These are phyloP conservation scores for Drosophila nebulosa DNA, from an alignment of 1,140 invertebrate genomes.

Conservation along the genomic window DNA sequence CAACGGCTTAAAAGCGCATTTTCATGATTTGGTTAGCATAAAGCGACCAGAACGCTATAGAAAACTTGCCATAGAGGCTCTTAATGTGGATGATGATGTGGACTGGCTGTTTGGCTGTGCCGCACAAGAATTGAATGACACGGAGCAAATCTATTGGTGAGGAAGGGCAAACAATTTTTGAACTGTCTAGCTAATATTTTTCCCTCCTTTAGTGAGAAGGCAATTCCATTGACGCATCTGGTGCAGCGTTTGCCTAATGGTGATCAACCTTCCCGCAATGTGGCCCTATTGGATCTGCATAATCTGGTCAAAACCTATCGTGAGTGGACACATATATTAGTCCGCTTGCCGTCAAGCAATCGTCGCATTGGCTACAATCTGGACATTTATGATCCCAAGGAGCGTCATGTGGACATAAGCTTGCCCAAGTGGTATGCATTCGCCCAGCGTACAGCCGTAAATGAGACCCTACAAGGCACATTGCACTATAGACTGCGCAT, in stretches of 20 bases:
- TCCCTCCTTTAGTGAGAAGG: slow-evolving; percentile 82
- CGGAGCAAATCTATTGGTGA: slow-evolving; percentile 85
- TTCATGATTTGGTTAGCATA: slow-evolving; percentile 46
- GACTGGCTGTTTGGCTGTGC: slow-evolving; percentile 89
- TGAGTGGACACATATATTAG: slow-evolving; percentile 86
- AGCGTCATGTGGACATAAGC: slow-evolving; percentile 82
- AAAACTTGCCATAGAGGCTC: slow-evolving; percentile 50
- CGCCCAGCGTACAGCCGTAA: slow-evolving; percentile 69
- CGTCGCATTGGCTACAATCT: slow-evolving; percentile 85
- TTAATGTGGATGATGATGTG: slow-evolving; percentile 83
- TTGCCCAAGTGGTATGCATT: slow-evolving; percentile 82
- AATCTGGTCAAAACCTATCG: slow-evolving; percentile 83
- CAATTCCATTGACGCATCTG: slow-evolving; percentile 85
- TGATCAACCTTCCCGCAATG: slow-evolving; percentile 81
- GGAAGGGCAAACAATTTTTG: slow-evolving; percentile 32
- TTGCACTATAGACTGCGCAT: slow-evolving; percentile 83
- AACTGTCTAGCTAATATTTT: neutral
- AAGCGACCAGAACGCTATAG: slow-evolving; percentile 45
- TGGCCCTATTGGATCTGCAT: slow-evolving; percentile 85
- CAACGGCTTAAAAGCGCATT: slow-evolving; percentile 39
- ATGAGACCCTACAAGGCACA: slow-evolving; percentile 82
- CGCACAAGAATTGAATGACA: slow-evolving; percentile 81
- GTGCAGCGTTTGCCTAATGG: slow-evolving; percentile 82
- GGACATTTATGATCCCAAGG: slow-evolving; percentile 84
- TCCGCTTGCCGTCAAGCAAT: slow-evolving; percentile 84